These are phyloP conservation scores for Drosophila emarginata DNA, from an alignment of 2,888 invertebrate genomes.

Conservation along the genomic window DNA sequence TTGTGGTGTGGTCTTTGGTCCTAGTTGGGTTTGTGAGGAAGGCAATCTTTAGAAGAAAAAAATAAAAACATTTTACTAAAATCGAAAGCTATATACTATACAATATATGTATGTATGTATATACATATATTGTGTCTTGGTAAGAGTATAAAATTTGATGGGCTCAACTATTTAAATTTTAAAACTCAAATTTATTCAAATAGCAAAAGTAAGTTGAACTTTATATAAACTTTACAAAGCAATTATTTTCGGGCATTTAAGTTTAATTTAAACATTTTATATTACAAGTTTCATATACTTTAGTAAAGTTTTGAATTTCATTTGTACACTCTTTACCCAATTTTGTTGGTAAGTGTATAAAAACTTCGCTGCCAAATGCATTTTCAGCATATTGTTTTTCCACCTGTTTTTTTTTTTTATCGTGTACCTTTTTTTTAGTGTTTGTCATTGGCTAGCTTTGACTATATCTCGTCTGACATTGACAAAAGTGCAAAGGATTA, in stretches of 20 bases:
- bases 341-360: neutral
- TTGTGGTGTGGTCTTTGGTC: slow-evolving; percentile 43
- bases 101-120: neutral
- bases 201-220: no score
- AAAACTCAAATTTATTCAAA: no score
- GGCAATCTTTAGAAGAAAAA: neutral
- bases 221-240: no score
- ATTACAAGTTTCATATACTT: no score
- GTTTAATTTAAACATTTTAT: neutral
- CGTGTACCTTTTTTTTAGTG: slow-evolving; percentile 40
- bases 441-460: slow-evolving; percentile 54
- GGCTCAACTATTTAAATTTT: neutral
- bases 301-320: no score
- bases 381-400: neutral
- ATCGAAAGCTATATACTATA: slow-evolving; percentile 21
- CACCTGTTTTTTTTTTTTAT: slow-evolving; percentile 10
- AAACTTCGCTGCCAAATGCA: neutral
- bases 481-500: slow-evolving; percentile 75
- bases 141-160: neutral
- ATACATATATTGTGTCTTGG: neutral
- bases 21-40: neutral
- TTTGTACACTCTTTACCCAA: neutral
- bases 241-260: no score
- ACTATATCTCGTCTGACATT: slow-evolving; percentile 60
- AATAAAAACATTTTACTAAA: slow-evolving; percentile 52